Base-by-base conservation (phyloP, 2,888 invertebrate genomes). In the Apodemia zela region DNA sequence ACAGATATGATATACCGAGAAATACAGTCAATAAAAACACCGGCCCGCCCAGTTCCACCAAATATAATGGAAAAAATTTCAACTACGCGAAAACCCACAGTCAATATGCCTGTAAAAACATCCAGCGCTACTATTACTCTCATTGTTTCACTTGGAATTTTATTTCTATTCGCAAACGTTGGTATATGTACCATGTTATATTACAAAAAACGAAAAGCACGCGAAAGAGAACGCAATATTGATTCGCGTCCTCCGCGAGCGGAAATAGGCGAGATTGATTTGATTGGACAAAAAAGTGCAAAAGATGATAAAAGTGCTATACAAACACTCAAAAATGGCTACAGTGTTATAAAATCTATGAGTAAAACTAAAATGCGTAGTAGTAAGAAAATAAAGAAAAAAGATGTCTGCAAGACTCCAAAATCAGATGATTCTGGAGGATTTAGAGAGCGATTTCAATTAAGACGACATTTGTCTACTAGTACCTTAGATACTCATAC, bases 401-500 rank as follows among this genome's bases (percentile, higher is more conserved):
- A 90, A 72, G 93, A 93, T 69, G 75, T 84, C 69, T 79, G 93
- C 79, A 88, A 94, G 82, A 90, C 91, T n/a, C 90, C 92, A 0
- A 93, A 93, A 72, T 92, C 92, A 6, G 92, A 92, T 74, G 92
- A 92, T 71, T 92, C 92, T 2, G 92, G 92, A 13, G 92, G 93
- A 57, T 94, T 94, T 71, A 89, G 93, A 51, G 88, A 93, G 72
- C 82, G 93, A 65, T 94, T 94, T 73, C 94, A 95, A 78, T 82
- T 96, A 35, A 93, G 95, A 21, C 84, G 96, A 25, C 95, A 96
- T 80, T 93, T 95, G 75, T 96, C 96, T 7, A 94, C 93, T 6
- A 96, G 96, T 68, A 97, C 97, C 0, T 94, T 97, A 69, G 97
- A 97, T 80, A 96, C 97, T 0, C 95, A 97, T 76, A 95, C 96